These are phyloP conservation scores for Onthophagus taurus DNA, from an alignment of 1,140 invertebrate genomes.

Conservation along the genomic window DNA sequence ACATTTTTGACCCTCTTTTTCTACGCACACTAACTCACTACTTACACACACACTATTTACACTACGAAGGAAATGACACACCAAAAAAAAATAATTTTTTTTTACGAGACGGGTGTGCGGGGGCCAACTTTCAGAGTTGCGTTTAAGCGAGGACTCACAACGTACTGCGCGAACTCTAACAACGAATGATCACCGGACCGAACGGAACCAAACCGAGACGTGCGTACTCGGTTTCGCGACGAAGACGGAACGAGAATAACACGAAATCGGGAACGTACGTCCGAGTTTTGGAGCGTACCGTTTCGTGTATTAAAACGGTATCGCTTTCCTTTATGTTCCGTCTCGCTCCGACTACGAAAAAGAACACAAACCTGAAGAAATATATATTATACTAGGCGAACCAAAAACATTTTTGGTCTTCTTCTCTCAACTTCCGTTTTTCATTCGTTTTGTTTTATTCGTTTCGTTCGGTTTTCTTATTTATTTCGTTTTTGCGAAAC, in stretches of 20 bases:
- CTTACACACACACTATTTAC: slow-evolving; percentile 23
- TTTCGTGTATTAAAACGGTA: slow-evolving; percentile 32
- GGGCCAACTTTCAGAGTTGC: slow-evolving; percentile 28
- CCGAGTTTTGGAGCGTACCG: slow-evolving; percentile 18
- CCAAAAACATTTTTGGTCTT: no score
- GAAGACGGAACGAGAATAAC: slow-evolving; percentile 14
- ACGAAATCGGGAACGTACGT: slow-evolving; percentile 18
- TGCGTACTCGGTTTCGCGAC: slow-evolving; percentile 13
- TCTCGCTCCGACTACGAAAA: no score
- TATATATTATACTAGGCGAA: no score
- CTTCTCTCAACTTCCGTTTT: no score
- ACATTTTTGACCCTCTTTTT: slow-evolving; percentile 11
- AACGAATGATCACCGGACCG: slow-evolving; percentile 30
- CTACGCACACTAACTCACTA: slow-evolving; percentile 21
- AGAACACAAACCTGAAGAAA: no score
- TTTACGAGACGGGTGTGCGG: no score
- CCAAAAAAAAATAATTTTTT: no score
- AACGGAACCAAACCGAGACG: slow-evolving; percentile 23
- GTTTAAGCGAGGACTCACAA: slow-evolving; percentile 34
- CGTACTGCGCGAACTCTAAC: slow-evolving; percentile 30
- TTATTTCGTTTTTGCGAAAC: no score
- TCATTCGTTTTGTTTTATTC: no score
- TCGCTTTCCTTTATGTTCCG: slow-evolving; percentile 33
- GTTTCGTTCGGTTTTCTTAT: no score
- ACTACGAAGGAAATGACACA: slow-evolving; percentile 29